phyloP scores from a whole-genome alignment of 2,113 vertebrate genomes.

The Microcebus tavaratra region DNA sequence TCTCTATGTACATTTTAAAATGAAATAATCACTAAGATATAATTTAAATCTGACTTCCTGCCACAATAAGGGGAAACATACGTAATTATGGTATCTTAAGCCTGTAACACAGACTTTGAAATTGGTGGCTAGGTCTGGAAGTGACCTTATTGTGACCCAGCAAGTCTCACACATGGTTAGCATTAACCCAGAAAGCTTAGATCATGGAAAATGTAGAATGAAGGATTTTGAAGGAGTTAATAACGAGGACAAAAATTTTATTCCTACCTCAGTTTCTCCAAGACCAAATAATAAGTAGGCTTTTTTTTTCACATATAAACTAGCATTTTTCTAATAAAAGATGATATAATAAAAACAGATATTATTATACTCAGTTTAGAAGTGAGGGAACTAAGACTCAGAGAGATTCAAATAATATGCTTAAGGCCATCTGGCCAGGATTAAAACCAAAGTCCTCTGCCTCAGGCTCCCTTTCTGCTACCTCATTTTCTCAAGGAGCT shows the following conservation, averaged over 20 bases:
- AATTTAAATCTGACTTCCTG: slow-evolving; percentile 65
- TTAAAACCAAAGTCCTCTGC: slow-evolving; percentile 46
- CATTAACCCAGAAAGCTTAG: slow-evolving; percentile 65
- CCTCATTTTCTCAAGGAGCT: slow-evolving; percentile 2
- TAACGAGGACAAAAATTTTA: slow-evolving; percentile 68
- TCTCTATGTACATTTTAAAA: background rate
- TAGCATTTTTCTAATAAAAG: slow-evolving; percentile 62
- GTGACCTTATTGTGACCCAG: slow-evolving; percentile 50
- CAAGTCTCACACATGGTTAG: slow-evolving; percentile 61
- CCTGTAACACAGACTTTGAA: slow-evolving; percentile 63
- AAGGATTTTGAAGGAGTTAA: slow-evolving; percentile 75
- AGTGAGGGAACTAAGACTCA: background rate
- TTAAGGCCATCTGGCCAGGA: slow-evolving; percentile 49
- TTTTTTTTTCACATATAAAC: slow-evolving; percentile 49
- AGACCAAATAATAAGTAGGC: slow-evolving; percentile 52
- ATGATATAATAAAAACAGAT: slow-evolving; percentile 60
- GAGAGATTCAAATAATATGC: slow-evolving; percentile 53
- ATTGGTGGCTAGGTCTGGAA: slow-evolving; percentile 53
- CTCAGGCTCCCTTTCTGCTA: background rate
- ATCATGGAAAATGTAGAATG: slow-evolving; percentile 74
- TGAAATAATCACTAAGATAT: slow-evolving; percentile 47
- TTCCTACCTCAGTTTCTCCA: slow-evolving; percentile 75
- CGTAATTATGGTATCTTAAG: slow-evolving; percentile 65
- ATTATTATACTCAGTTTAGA: slow-evolving; percentile 47
- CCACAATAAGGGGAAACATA: slow-evolving; percentile 39